Evolutionary conservation across 1,140 invertebrate genomes (phyloP).

Genomic region (Aricia agestis): DNA sequence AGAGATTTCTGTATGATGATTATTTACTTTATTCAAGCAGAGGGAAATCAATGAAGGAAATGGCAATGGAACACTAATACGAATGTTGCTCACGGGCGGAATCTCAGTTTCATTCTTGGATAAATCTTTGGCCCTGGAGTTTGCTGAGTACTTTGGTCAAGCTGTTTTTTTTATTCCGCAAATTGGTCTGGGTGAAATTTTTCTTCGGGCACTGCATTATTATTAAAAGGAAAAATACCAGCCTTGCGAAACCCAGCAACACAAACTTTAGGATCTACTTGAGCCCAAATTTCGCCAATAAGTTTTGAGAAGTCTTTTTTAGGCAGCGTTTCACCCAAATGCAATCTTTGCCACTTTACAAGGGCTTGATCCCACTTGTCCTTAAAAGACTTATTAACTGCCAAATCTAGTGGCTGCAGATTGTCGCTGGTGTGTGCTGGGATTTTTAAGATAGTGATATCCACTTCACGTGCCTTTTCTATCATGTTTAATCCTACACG

Average conservation of each 20-base stretch:
- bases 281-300: slow-evolving; percentile 27
- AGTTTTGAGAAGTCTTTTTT: slow-evolving; percentile 32
- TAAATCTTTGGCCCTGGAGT: no score
- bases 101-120: no score
- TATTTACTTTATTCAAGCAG: no score
- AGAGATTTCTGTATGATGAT: no score
- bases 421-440: slow-evolving; percentile 40
- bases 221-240: slow-evolving; percentile 32
- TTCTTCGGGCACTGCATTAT: slow-evolving; percentile 18
- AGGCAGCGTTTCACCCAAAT: slow-evolving; percentile 31
- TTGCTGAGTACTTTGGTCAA: no score
- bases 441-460: slow-evolving; percentile 44
- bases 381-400: slow-evolving; percentile 47
- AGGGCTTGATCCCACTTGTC: slow-evolving; percentile 28
- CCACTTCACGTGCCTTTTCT: slow-evolving; percentile 30
- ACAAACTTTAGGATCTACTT: slow-evolving; percentile 30
- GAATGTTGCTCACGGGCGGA: no score
- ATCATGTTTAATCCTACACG: slow-evolving; percentile 36
- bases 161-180: no score
- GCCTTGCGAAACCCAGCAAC: slow-evolving; percentile 39
- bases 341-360: slow-evolving; percentile 38
- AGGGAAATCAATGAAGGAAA: no score
- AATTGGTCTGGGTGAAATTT: slow-evolving; percentile 19
- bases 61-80: no score
- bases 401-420: slow-evolving; percentile 41